Base-by-base conservation (phyloP, 1,140 invertebrate species). In the Halyomorpha halys region DNA sequence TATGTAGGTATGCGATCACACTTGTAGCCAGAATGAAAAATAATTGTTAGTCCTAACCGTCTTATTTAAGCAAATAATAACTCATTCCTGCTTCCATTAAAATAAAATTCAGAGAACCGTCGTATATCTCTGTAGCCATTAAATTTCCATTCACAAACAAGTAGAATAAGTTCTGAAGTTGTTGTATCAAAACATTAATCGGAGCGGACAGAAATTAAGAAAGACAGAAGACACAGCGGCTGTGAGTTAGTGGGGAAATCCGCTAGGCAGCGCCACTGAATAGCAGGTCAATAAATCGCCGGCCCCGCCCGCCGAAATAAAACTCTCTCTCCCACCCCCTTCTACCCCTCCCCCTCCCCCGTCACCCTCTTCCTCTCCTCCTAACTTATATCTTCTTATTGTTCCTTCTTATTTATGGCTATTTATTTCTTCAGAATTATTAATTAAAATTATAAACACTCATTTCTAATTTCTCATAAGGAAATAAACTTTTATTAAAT, bases 371-470 rank as follows among this genome's bases (percentile, higher is more conserved):
- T 49, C 21, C 44, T 62, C 61, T 30, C 45, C 39, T 49, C 44
- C 34, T 39, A 39, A 39, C 34, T 39, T 39, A 39, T 39, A 39
- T 39, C 34, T 39, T 39, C 34, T 49, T 25, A n/a, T 49, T 62
- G 61, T 62, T 62, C 61, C 61, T 21, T 49, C 51, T 61, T 62
- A 62, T 44, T 62, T 39, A 39, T 39, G 34, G 34, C 34, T 39
- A 39, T 39, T 39, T 39, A 39, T 39, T 39, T 13, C 34, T 13
- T 11, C 34, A 11, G 11, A 39, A 39, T 11, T 39, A 39, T 39
- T 39, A 39, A 39, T 39, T 39, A 39, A 39, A 39, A 39, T 39
- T 39, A 39, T 39, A 39, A 39, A 13, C 34, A 39, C 11, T 39
- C 11, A 1, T 11, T 9, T 39, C 13, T 13, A 39, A 39, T 39